phyloP scores from a whole-genome alignment of 1,140 invertebrate genomes.

The Bilobella aurantiaca region DNA sequence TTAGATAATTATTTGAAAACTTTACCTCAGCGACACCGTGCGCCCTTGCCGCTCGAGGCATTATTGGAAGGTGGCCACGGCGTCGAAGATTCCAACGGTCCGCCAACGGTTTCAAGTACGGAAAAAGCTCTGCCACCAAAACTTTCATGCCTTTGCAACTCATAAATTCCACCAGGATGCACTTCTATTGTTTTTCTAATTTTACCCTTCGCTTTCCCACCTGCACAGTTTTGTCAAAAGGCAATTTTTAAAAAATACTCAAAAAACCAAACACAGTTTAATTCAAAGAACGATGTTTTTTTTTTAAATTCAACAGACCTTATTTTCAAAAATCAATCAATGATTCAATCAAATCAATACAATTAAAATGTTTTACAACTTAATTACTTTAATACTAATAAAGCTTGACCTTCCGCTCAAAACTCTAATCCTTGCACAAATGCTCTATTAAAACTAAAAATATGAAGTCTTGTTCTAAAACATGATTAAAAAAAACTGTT shows the following conservation, averaged over 20 bases:
- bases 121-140: conserved; percentile 54
- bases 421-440: too few relatives aligned
- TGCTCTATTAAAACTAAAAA: too few relatives aligned
- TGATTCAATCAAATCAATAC: too few relatives aligned
- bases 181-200: conserved; percentile 60
- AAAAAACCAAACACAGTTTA: conserved; percentile 6
- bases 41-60: conserved; percentile 30
- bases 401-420: too few relatives aligned
- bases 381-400: too few relatives aligned
- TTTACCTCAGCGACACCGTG: conserved; percentile 20
- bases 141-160: conserved; percentile 57
- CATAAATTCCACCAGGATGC: conserved; percentile 69
- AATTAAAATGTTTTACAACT: too few relatives aligned
- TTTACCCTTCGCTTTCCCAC: conserved; percentile 2
- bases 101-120: conserved; percentile 59
- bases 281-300: too few relatives aligned
- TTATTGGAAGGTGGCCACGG: conserved; percentile 59
- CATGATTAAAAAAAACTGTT: too few relatives aligned
- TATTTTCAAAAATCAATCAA: too few relatives aligned
- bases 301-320: too few relatives aligned
- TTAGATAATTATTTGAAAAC: neutral
- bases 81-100: conserved; percentile 64
- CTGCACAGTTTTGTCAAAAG: conserved; percentile 7
- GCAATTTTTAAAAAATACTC: neutral
- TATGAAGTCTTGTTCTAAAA: too few relatives aligned